A percentile compares a stretch with the other conserved stretches of the same genome.
Evolutionary conservation across 2,113 vertebrate genomes (phyloP).

Genomic region (Cyprinus carpio): DNA sequence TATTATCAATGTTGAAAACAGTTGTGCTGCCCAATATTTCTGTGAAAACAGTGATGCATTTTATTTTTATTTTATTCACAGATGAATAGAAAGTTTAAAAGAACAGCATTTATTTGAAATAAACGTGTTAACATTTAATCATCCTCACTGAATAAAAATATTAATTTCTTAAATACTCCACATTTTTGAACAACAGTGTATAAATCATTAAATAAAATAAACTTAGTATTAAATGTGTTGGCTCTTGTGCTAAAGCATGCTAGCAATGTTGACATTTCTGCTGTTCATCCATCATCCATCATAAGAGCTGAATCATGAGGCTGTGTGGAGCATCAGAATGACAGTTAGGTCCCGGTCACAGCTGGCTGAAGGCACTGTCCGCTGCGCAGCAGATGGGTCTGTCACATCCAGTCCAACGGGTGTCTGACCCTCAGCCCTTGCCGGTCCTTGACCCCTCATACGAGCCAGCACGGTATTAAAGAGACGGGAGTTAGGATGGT

Average conservation of each 20-base stretch:
- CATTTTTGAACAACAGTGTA: background rate
- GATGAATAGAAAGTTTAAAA: background rate
- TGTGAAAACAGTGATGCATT: background rate
- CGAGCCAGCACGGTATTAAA: background rate
- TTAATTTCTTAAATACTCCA: background rate
- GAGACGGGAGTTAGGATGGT: background rate
- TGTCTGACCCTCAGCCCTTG: background rate
- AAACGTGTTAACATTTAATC: background rate
- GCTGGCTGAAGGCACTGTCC: background rate
- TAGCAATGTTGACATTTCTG: background rate
- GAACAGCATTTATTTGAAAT: background rate
- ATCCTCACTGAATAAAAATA: no score
- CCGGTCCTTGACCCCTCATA: background rate
- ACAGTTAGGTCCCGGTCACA: background rate
- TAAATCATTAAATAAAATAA: background rate
- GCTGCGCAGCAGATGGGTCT: background rate
- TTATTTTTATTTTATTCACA: background rate
- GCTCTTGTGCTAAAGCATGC: background rate
- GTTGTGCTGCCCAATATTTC: background rate
- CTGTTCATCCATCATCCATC: background rate
- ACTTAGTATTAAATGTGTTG: background rate
- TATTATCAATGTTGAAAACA: background rate
- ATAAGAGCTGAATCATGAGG: background rate
- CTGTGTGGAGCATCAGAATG: background rate
- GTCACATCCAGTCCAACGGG: background rate